Conservation (phyloP, 2,888 invertebrate species). For the Galeruca laticollis region DNA sequence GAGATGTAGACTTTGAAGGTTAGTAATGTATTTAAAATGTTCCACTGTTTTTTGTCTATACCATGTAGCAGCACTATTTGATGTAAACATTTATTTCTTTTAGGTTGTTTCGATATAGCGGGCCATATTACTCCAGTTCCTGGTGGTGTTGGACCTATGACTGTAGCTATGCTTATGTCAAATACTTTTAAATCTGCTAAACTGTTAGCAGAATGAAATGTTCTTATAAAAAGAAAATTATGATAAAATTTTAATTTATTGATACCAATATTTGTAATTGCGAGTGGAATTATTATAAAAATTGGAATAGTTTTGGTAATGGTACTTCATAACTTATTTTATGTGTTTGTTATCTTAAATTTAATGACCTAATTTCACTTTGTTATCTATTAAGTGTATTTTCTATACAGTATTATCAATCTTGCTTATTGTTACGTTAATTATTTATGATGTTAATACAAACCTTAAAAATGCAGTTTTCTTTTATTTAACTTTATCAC, state of each 20-base stretch:
- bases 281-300: too few species aligned
- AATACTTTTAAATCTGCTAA: slow-evolving; percentile 85
- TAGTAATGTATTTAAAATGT: not conserved
- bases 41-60: not conserved
- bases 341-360: too few species aligned
- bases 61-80: not conserved
- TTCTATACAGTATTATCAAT: not conserved
- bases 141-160: slow-evolving; percentile 94
- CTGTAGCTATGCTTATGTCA: slow-evolving; percentile 92
- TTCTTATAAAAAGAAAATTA: too few species aligned
- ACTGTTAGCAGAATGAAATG: slow-evolving; percentile 34
- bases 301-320: not conserved
- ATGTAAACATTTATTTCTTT: slow-evolving; percentile 50
- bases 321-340: slow-evolving; percentile 7
- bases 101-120: slow-evolving; percentile 82
- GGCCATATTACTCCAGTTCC: slow-evolving; percentile 91
- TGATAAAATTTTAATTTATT: too few species aligned
- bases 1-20: slow-evolving; percentile 92
- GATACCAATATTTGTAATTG: too few species aligned
- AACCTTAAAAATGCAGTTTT: not conserved
- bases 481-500: not conserved
- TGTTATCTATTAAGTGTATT: not conserved
- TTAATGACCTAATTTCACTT: not conserved
- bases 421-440: not conserved
- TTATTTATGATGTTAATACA: slow-evolving; percentile 3